Conservation (phyloP, 2,797 vertebrate species). For the Salarias fasciatus region DNA sequence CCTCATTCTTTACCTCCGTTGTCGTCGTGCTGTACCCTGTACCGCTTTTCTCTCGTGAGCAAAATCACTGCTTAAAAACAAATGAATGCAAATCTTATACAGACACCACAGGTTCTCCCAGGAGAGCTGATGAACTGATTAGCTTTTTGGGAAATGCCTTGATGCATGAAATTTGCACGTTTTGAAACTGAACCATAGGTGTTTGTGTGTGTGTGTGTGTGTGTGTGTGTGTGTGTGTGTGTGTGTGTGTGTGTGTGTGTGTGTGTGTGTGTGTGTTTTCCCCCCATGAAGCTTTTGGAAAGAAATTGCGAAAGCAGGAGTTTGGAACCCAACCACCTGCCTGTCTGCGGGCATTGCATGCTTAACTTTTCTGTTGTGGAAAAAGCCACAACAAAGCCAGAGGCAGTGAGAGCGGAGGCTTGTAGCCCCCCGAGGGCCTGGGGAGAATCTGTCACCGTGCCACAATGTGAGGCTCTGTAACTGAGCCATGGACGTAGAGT, state of each 20-base stretch:
- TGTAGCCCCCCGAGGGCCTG: slow-evolving; percentile 56
- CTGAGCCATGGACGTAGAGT: slow-evolving; percentile 65
- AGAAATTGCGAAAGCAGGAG: neutral
- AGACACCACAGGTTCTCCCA: slow-evolving; percentile 3
- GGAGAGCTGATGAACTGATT: slow-evolving; percentile 28
- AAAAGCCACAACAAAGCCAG: slow-evolving; percentile 37
- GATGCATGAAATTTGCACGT: slow-evolving; percentile 14
- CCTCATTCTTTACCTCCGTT: slow-evolving; percentile 9
- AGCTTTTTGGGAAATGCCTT: slow-evolving; percentile 2
- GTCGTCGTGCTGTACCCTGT: slow-evolving; percentile 12
- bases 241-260: too few relatives aligned
- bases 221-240: too few relatives aligned
- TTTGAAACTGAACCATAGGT: slow-evolving; percentile 16
- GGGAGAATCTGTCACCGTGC: slow-evolving; percentile 65
- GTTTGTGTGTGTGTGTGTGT: too few relatives aligned
- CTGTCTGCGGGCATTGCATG: slow-evolving; percentile 22
- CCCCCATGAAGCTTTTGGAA: too few relatives aligned
- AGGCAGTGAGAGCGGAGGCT: slow-evolving; percentile 39
- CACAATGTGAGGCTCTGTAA: slow-evolving; percentile 61
- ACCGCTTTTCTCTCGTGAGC: slow-evolving; percentile 2
- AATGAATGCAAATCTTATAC: slow-evolving; percentile 7
- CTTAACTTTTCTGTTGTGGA: slow-evolving; percentile 40
- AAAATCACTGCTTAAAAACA: slow-evolving; percentile 6
- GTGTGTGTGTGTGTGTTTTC: too few relatives aligned
- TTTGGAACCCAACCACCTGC: slow-evolving; percentile 1